These are phyloP conservation scores for Amphiprion clarkii DNA, from an alignment of 2,797 vertebrate genomes.

Conservation along the genomic window DNA sequence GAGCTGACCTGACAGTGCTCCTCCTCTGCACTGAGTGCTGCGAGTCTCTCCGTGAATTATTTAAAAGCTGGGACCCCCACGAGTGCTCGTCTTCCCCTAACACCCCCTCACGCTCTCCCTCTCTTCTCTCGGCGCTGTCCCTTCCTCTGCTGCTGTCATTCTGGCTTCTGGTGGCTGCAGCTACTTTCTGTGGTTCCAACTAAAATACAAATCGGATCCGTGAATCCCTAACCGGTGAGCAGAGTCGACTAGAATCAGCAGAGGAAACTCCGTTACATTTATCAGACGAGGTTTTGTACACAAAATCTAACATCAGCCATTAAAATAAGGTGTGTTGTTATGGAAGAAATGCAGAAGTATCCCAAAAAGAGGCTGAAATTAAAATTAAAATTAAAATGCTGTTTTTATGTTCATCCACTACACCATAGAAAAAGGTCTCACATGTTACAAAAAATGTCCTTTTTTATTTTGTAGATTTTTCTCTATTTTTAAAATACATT, in stretches of 20 bases:
- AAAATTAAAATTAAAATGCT: background rate
- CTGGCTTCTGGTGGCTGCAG: slow-evolving; percentile 46
- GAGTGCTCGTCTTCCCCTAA: slow-evolving; percentile 80
- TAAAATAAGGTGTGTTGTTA: background rate
- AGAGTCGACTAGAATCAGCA: background rate
- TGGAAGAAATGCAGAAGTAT: too few species aligned
- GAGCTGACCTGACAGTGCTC: slow-evolving; percentile 84
- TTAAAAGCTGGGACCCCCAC: slow-evolving; percentile 86
- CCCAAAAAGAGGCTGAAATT: background rate
- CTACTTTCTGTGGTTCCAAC: slow-evolving; percentile 50
- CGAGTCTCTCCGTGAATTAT: slow-evolving; percentile 86
- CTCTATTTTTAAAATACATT: too few species aligned
- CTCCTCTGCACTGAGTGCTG: slow-evolving; percentile 83
- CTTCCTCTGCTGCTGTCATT: slow-evolving; percentile 67
- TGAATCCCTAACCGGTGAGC: slow-evolving; percentile 26
- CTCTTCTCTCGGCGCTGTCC: slow-evolving; percentile 45
- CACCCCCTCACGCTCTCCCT: slow-evolving; percentile 56
- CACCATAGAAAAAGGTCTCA: too few species aligned
- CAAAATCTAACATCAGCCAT: too few species aligned
- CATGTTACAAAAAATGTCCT: background rate
- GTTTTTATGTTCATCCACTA: background rate
- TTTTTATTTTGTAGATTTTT: too few species aligned
- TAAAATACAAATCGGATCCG: slow-evolving; percentile 25
- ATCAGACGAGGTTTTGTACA: too few species aligned
- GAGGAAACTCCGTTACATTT: background rate